phyloP scores from a whole-genome alignment of 2,888 invertebrate genomes.

The Unio delphinus region DNA sequence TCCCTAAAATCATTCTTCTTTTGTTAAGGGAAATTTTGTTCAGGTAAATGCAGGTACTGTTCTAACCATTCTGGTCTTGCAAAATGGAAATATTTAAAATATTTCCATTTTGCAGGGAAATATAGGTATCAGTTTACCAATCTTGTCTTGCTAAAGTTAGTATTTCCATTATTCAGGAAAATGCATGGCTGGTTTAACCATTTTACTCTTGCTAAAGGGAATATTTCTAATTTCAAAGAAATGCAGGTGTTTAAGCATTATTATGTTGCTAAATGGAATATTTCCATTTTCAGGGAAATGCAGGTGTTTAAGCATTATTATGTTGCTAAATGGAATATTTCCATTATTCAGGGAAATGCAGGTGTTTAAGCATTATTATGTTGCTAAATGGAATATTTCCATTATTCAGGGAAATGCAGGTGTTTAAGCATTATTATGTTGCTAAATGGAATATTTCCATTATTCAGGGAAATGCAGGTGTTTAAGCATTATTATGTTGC shows the following conservation, averaged over 20 bases:
- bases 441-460: background rate
- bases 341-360: too few relatives aligned
- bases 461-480: slow-evolving; percentile 72
- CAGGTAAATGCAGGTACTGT: slow-evolving; percentile 75
- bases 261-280: background rate
- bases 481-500: slow-evolving; percentile 27
- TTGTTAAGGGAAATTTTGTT: slow-evolving; percentile 10
- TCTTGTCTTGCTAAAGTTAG: background rate
- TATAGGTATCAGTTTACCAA: too few relatives aligned
- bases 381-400: too few relatives aligned
- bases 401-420: too few relatives aligned
- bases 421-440: too few relatives aligned
- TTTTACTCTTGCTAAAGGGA: background rate
- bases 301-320: slow-evolving; percentile 71
- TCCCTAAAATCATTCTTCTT: background rate
- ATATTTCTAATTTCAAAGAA: slow-evolving; percentile 67
- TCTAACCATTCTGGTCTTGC: slow-evolving; percentile 72
- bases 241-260: slow-evolving; percentile 72
- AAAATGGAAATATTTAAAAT: slow-evolving; percentile 77
- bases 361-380: too few relatives aligned
- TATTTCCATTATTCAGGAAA: slow-evolving; percentile 68
- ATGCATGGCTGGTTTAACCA: slow-evolving; percentile 71
- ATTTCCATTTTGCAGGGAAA: too few relatives aligned
- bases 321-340: too few relatives aligned
- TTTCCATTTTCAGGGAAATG: slow-evolving; percentile 71